Evolutionary conservation across 1,140 invertebrate species (phyloP), one percentile per base, ranked within the genome.

Genomic region (Drosophila athabasca): DNA sequence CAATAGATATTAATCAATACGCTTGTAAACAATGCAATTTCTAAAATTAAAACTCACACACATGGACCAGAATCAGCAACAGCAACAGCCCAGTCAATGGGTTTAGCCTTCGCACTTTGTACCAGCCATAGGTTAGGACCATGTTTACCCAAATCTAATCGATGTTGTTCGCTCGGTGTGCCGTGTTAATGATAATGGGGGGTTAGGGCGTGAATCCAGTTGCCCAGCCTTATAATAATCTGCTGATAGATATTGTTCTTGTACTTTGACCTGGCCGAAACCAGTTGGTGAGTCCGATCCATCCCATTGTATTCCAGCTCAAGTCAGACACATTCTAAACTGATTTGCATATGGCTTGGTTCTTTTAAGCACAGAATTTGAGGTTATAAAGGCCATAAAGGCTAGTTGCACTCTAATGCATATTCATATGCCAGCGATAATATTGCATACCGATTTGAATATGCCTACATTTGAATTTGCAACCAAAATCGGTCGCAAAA

Each of bases 71-170:
- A 3, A 26, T 0, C 24, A 26, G 24, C 17, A 19, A 19, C 17
- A 19, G 24, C 11, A 5, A 15, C 31, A 6, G 11, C 15, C 35
- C 17, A 50, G 19, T 45, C 57, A 7, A 2, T 17, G 45, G 19
- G 26, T 55, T 58, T 50, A 75, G 61, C 49, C 71, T 75, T 75
- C 48, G 71, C 43, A 75, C 71, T 75, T 75, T 75, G 53, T 39
- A 35, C 44, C 50, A 44, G 43, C 31, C 43, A 49, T 51, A 15
- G 50, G 31, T 43, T 48, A 29, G 26, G 26, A 22, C 39, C 17
- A 9, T 35, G 41, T 50, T 43, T 17, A 43, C 11, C 26, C 26
- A n/a, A 66, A 75, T 75, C 61, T 75, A 59, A 75, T 75, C 71
- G 61, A 57, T 57, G 29, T 31, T 55, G 44, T 62, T 13, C 24